A percentile compares a stretch with the other conserved stretches of the same genome.
Conservation (phyloP, 2,888 invertebrate genomes). For the Listrodromus nycthemerus region DNA sequence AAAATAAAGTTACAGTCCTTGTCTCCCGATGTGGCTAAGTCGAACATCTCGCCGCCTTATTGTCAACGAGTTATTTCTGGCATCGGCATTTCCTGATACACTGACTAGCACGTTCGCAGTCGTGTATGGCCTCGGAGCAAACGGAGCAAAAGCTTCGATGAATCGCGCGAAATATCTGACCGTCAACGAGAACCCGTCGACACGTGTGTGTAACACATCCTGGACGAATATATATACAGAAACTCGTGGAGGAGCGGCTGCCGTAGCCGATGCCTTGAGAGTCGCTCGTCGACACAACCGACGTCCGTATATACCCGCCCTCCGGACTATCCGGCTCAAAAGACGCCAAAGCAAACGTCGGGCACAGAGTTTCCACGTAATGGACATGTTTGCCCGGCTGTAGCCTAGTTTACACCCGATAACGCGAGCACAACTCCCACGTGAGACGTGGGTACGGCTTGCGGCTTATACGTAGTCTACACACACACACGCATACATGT, state of each 20-base stretch:
- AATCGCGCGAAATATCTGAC: constrained; percentile 41
- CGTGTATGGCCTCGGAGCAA: constrained; percentile 40
- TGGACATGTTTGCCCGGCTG: constrained; percentile 76
- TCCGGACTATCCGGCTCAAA: constrained; percentile 54
- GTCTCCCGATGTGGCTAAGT: constrained; percentile 3
- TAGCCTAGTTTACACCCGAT: constrained; percentile 75
- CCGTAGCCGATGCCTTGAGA: constrained; percentile 18
- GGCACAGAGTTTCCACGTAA: constrained; percentile 71
- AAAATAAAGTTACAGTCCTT: constrained; percentile 30
- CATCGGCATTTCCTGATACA: constrained; percentile 42
- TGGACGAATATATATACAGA: constrained; percentile 9
- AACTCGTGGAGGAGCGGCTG: constrained; percentile 15
- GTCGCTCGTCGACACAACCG: constrained; percentile 31
- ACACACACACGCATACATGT: background rate
- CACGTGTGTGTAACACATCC: constrained; percentile 35
- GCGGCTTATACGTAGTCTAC: constrained; percentile 18
- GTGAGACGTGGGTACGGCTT: constrained; percentile 54
- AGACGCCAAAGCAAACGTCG: constrained; percentile 67
- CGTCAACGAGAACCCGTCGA: constrained; percentile 34
- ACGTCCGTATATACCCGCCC: constrained; percentile 18
- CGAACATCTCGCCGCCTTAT: background rate
- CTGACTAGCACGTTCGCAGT: background rate
- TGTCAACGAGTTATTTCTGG: constrained; percentile 23
- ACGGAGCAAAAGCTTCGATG: constrained; percentile 54
- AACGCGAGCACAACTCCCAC: constrained; percentile 71